phyloP scores from a whole-genome alignment of 2,888 invertebrate species.

The Dione vanillae region DNA sequence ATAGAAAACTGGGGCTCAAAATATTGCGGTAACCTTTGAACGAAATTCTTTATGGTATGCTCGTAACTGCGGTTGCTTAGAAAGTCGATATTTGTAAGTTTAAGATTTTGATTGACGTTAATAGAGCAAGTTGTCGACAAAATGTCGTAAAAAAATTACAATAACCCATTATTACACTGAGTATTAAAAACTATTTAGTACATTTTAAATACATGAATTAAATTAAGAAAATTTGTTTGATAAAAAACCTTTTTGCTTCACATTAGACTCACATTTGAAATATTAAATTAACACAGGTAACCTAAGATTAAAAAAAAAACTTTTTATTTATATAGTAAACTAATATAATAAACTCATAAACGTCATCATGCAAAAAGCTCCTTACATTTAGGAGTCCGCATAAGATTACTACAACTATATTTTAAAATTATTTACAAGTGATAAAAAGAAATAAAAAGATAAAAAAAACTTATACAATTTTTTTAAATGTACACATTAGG shows the following conservation, averaged over 20 bases:
- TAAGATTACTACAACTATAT: too few relatives aligned
- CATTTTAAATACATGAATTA: not conserved
- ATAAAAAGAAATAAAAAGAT: not conserved
- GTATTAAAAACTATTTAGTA: not conserved
- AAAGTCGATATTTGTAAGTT: not conserved
- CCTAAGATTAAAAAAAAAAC: too few relatives aligned
- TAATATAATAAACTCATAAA: too few relatives aligned
- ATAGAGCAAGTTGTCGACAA: not conserved
- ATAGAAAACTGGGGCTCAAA: slow-evolving; percentile 59
- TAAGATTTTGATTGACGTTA: slow-evolving; percentile 14
- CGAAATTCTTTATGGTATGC: slow-evolving; percentile 53
- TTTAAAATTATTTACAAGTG: not conserved
- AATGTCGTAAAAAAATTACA: not conserved
- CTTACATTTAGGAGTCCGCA: not conserved
- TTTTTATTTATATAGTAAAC: too few relatives aligned
- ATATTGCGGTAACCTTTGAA: slow-evolving; percentile 50
- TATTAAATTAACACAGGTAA: too few relatives aligned
- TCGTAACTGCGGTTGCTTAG: slow-evolving; percentile 11
- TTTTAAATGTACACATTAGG: not conserved
- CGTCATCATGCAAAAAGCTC: not conserved
- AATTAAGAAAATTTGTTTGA: not conserved
- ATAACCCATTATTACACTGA: not conserved
- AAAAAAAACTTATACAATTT: not conserved
- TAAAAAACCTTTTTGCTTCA: not conserved
- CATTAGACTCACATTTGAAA: too few relatives aligned